phyloP scores from a whole-genome alignment of 2,888 invertebrate species.

The Torymus auratus region DNA sequence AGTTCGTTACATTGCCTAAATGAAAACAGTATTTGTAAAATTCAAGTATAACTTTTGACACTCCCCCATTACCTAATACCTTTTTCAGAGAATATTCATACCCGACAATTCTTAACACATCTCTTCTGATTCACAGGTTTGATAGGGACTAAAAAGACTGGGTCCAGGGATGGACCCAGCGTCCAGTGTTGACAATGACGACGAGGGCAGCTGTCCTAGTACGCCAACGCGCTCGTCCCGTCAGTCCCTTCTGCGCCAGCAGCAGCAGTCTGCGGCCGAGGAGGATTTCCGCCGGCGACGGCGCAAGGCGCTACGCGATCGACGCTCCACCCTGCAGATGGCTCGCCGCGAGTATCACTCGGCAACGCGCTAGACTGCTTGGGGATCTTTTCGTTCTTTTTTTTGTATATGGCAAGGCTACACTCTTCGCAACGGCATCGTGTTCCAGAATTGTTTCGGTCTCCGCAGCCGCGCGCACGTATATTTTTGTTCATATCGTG shows the following conservation, averaged over 20 bases:
- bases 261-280: slow-evolving; percentile 12
- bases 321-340: slow-evolving; percentile 46
- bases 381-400: background rate
- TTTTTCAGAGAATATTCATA: background rate
- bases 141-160: slow-evolving; percentile 54
- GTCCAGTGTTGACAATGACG: slow-evolving; percentile 44
- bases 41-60: no score
- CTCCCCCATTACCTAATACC: background rate
- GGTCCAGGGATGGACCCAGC: slow-evolving; percentile 57
- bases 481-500: no score
- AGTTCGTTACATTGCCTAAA: no score
- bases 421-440: no score
- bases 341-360: slow-evolving; percentile 53
- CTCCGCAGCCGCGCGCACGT: no score
- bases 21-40: no score
- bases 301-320: slow-evolving; percentile 52
- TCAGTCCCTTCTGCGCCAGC: slow-evolving; percentile 13
- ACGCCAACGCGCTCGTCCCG: slow-evolving; percentile 49
- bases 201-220: slow-evolving; percentile 27
- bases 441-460: no score
- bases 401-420: no score
- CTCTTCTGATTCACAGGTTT: slow-evolving; percentile 44
- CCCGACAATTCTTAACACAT: no score
- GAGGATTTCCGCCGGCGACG: slow-evolving; percentile 54
- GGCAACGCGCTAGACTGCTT: slow-evolving; percentile 48